phyloP scores from a whole-genome alignment of 2,797 vertebrate genomes.

The Momotus momota region DNA sequence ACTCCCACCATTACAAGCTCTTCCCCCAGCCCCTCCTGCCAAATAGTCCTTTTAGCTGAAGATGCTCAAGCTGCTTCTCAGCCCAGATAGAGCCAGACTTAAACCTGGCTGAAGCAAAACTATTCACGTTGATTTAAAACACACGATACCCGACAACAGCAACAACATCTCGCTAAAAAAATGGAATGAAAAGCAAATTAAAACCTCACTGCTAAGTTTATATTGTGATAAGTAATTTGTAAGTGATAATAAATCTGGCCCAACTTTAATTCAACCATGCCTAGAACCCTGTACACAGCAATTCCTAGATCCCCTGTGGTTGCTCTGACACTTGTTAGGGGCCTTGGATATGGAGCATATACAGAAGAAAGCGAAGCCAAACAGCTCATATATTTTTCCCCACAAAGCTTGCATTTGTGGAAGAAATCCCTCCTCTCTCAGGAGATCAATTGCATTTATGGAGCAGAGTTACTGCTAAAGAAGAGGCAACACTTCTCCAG shows the following conservation, averaged over 20 bases:
- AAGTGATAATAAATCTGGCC: background rate
- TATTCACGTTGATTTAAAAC: fast-evolving
- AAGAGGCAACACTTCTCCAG: slow-evolving; percentile 51
- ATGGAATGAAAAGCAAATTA: background rate
- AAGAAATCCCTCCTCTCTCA: slow-evolving; percentile 65
- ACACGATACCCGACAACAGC: background rate
- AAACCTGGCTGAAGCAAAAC: background rate
- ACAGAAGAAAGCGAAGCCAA: background rate
- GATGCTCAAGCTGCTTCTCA: background rate
- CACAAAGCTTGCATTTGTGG: slow-evolving; percentile 24
- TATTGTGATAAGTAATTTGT: background rate
- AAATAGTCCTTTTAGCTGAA: background rate
- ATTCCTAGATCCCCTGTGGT: background rate
- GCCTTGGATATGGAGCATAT: background rate
- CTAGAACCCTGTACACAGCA: background rate
- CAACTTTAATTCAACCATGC: fast-evolving
- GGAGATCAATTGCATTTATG: slow-evolving; percentile 68
- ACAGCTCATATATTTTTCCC: background rate
- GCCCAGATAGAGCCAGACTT: background rate
- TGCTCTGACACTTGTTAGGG: background rate
- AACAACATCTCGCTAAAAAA: background rate
- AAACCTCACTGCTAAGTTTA: background rate
- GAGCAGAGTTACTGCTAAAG: slow-evolving; percentile 60
- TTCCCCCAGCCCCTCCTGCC: background rate
- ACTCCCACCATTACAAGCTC: background rate